Conservation (phyloP, 1,140 invertebrate species). For the Eufriesea mexicana region DNA sequence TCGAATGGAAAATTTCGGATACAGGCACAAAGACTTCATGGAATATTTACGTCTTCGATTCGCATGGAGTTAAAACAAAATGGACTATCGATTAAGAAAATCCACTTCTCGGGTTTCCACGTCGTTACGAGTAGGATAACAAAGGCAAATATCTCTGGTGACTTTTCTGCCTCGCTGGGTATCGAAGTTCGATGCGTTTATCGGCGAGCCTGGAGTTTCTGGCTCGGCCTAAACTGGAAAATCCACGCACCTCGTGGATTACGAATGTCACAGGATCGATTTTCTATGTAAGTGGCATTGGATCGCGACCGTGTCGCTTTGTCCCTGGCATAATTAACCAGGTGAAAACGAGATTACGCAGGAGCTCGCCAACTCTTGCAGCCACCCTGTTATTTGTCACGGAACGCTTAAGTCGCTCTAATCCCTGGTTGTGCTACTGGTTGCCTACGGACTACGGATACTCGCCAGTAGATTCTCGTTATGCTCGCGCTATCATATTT, state of each 20-base stretch:
- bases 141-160: not conserved
- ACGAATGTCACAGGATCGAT: slow-evolving; percentile 8
- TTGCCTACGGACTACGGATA: not conserved
- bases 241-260: not conserved
- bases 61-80: not conserved
- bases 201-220: no score
- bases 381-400: slow-evolving; percentile 43
- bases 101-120: not conserved
- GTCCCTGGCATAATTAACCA: slow-evolving; percentile 41
- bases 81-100: not conserved
- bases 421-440: slow-evolving; percentile 19
- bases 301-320: not conserved
- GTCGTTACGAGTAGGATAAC: not conserved
- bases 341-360: slow-evolving; percentile 43
- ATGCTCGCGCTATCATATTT: not conserved
- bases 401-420: slow-evolving; percentile 23
- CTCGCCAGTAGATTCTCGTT: not conserved
- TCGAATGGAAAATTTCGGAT: no score
- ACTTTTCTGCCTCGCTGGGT: not conserved
- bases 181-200: not conserved
- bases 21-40: no score
- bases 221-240: not conserved
- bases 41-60: no score
- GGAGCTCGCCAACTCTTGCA: slow-evolving; percentile 22
- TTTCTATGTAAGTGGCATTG: not conserved